Base-by-base conservation (phyloP, 2,113 vertebrate genomes). In the Poeciliopsis turrubarensis region DNA sequence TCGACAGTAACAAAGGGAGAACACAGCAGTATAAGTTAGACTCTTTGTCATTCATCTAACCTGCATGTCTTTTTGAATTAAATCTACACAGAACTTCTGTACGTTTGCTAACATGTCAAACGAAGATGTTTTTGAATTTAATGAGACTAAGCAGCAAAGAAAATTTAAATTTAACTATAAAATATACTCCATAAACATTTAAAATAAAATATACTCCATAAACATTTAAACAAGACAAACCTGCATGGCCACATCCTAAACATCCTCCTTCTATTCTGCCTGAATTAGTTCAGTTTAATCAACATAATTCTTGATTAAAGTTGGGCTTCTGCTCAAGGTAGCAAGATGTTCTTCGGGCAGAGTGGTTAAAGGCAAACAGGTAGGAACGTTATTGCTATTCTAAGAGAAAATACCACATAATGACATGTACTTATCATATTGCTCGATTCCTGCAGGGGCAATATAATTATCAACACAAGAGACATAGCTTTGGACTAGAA, bases 21-120 rank as follows among this genome's bases (percentile, higher is more conserved):
- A 47, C 17, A 47, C 17, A 47, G 44, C 44, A 47, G 62, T 25
- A 57, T 57, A 72, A n/a, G n/a, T 73, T 57, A 77, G 70, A 68
- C 34, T 37, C 77, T 13, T 65, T 85, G 74, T 72, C 68, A 65
- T 51, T 51, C 26, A 22, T 62, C 27, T 65, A 65, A 47, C 68
- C 61, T 72, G 72, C 9, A 27, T 41, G 25, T 81, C 25, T 68
- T 34, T 4, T 27, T 30, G 68, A 68, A 72, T 68, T 32, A 57
- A 19, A 17, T 17, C 22, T 13, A 60, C 7, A 63, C 54, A 19
- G 26, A 68, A 30, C 31, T 44, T 26, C 19, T 30, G 14, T 34
- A 11, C 11, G 30, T 67, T 67, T 70, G 39, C n/a, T 60, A 19
- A 63, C n/a, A 72, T 63, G 22, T 65, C 31, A 22, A 3, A 41